phyloP scores from a whole-genome alignment of 2,888 invertebrate species.

The Pristionchus fissidentatus region DNA sequence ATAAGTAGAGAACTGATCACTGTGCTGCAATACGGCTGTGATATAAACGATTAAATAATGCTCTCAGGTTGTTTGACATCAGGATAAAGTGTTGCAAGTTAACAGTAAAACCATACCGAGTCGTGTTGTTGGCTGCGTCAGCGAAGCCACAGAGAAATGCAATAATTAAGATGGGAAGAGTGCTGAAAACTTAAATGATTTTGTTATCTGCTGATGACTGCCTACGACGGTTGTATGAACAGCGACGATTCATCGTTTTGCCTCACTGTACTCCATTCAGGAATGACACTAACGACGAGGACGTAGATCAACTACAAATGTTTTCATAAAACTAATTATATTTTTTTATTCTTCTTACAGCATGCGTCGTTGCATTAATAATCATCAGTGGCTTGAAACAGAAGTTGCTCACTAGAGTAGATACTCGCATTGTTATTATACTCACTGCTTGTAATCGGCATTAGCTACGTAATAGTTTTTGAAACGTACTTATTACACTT shows the following conservation, averaged over 20 bases:
- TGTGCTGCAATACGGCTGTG: neutral
- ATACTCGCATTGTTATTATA: conserved; percentile 21
- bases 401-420: conserved; percentile 6
- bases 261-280: conserved; percentile 20
- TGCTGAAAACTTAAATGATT: neutral
- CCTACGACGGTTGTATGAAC: conserved; percentile 24
- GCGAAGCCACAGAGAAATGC: conserved; percentile 29
- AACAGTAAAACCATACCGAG: neutral
- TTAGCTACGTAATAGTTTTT: neutral
- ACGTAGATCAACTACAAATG: neutral
- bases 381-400: conserved; percentile 14
- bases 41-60: neutral
- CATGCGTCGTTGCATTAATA: neutral
- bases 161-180: conserved; percentile 10
- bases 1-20: conserved; percentile 40
- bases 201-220: too few species aligned
- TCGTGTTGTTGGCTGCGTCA: conserved; percentile 42
- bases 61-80: neutral
- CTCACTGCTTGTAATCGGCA: neutral
- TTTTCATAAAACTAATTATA: neutral
- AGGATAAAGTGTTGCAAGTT: neutral
- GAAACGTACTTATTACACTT: conserved; percentile 32
- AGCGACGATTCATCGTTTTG: neutral
- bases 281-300: neutral
- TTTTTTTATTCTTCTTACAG: neutral